phyloP scores from a whole-genome alignment of 2,113 vertebrate genomes.

The Coracopsis vasa region DNA sequence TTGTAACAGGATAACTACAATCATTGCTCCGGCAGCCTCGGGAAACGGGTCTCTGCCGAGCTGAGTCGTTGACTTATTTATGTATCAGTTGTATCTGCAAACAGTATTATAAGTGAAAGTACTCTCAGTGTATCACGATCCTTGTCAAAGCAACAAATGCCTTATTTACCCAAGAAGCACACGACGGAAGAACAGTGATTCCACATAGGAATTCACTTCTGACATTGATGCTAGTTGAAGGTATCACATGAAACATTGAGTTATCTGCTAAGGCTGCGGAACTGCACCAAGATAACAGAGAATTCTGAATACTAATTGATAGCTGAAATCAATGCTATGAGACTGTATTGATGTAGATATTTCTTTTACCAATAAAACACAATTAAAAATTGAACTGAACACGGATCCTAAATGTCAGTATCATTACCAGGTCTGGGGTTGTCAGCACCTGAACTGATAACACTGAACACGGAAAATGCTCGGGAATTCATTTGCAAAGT shows the following conservation, averaged over 20 bases:
- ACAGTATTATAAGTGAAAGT: not conserved
- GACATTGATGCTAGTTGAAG: not conserved
- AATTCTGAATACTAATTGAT: conserved; percentile 22
- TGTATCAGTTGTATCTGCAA: not conserved
- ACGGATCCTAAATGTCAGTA: not conserved
- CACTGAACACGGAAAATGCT: accelerated
- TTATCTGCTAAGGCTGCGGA: not conserved
- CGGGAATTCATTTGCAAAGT: not conserved
- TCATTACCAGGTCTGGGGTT: not conserved
- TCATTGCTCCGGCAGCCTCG: not conserved
- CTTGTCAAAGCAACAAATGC: not conserved
- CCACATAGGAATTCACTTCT: not conserved
- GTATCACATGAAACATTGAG: not conserved
- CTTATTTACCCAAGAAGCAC: not conserved
- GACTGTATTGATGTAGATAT: not conserved
- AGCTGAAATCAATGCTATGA: conserved; percentile 19
- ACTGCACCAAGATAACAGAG: not conserved
- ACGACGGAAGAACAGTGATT: not conserved
- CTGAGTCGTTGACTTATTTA: not conserved
- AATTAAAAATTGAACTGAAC: not conserved
- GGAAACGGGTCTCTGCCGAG: not conserved
- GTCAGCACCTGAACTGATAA: not conserved
- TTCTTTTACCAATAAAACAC: not conserved
- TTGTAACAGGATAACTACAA: not conserved
- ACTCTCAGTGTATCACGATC: not conserved